Percentiles rank a stretch among this genome's conserved stretches.
Conservation (phyloP, 2,888 invertebrate species). For the Lasioglossum malachurum region DNA sequence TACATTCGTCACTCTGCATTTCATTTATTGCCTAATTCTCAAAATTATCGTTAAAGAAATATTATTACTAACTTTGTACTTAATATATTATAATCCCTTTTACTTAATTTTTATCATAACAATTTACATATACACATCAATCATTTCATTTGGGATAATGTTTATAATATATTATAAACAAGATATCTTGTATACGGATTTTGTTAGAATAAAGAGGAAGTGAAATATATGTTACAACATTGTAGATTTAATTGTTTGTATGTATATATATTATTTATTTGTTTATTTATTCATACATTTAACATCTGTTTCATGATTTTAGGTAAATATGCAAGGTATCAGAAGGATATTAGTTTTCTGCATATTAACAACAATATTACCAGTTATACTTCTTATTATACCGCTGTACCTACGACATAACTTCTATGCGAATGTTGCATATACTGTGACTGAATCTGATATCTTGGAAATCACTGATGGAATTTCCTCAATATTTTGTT, state of each 20-base stretch:
- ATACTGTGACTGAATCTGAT: conserved; percentile 93
- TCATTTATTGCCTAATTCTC: neutral
- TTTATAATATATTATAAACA: neutral
- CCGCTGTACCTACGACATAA: conserved; percentile 92
- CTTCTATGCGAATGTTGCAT: conserved; percentile 91
- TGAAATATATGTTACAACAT: conserved; percentile 8
- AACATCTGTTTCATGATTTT: neutral
- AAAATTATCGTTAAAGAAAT: neutral
- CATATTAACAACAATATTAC: conserved; percentile 90
- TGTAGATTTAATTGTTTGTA: conserved; percentile 1
- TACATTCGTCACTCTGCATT: neutral
- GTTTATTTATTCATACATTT: neutral
- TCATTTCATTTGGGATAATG: neutral
- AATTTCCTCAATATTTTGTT: conserved; percentile 93
- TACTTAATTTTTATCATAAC: neutral
- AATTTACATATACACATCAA: neutral
- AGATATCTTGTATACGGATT: neutral
- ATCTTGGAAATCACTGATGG: conserved; percentile 93
- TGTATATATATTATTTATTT: neutral
- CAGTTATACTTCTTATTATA: conserved; percentile 90
- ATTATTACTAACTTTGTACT: neutral
- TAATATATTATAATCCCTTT: neutral
- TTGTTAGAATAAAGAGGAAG: neutral
- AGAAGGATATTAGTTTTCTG: conserved; percentile 92
- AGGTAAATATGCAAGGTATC: conserved; percentile 90